A percentile compares a stretch with the other conserved stretches of the same genome.
phyloP scores from a whole-genome alignment of 2,888 invertebrate genomes.

The Apamea sordens region DNA sequence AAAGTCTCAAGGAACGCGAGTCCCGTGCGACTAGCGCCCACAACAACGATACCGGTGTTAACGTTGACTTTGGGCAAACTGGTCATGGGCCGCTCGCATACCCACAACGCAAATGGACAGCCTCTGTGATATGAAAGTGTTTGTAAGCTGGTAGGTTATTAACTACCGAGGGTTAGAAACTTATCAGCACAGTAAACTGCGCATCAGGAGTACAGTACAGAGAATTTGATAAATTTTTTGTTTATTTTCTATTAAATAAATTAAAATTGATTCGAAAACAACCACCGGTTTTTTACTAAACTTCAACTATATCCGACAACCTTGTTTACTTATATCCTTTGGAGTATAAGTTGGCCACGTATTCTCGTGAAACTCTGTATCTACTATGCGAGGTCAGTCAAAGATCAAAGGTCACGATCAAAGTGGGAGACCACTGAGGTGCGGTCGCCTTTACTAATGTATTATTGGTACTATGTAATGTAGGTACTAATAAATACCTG shows the following conservation, averaged over 20 bases:
- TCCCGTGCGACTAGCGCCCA: conserved; percentile 92
- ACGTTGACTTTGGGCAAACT: conserved; percentile 88
- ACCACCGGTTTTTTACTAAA: no score
- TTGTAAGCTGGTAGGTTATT: background rate
- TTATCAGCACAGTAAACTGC: background rate
- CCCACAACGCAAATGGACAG: conserved; percentile 89
- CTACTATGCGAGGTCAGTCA: background rate
- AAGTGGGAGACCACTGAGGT: background rate
- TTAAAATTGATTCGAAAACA: no score
- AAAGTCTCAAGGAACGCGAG: conserved; percentile 91
- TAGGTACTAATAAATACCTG: no score
- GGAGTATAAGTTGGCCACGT: background rate
- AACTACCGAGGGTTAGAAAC: background rate
- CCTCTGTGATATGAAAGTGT: conserved; percentile 32
- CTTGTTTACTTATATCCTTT: no score
- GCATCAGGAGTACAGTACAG: no score
- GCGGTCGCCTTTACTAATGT: background rate
- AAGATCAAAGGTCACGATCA: background rate
- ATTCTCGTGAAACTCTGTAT: background rate
- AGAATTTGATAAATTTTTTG: no score
- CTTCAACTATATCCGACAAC: no score
- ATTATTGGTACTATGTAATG: background rate
- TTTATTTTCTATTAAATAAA: no score
- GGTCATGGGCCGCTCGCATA: conserved; percentile 88
- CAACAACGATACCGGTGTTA: conserved; percentile 91